Percentiles rank a stretch among this genome's conserved stretches.
phyloP scores from a whole-genome alignment of 1,140 invertebrate species.

The Patella vulgata region DNA sequence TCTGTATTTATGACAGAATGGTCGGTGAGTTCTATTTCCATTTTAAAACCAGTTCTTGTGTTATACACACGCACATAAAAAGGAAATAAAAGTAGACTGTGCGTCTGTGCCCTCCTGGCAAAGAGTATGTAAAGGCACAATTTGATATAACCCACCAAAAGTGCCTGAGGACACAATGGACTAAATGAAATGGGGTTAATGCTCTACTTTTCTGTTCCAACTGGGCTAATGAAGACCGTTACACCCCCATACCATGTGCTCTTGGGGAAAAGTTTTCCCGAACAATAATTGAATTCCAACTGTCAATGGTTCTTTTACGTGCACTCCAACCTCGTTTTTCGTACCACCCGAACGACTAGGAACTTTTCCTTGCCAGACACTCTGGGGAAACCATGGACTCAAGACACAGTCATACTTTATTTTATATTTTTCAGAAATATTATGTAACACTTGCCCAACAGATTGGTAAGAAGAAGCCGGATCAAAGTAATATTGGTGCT shows the following conservation, averaged over 20 bases:
- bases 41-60: background rate
- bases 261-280: too few relatives aligned
- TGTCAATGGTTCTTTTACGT: too few relatives aligned
- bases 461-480: conserved; percentile 38
- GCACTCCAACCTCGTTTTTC: too few relatives aligned
- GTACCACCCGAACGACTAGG: background rate
- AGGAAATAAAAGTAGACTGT: background rate
- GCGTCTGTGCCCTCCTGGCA: background rate
- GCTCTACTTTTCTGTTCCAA: conserved; percentile 2
- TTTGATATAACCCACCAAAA: background rate
- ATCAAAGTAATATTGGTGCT: conserved; percentile 41
- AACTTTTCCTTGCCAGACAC: background rate
- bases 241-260: too few relatives aligned
- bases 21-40: conserved; percentile 76
- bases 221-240: too few relatives aligned
- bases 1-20: conserved; percentile 87
- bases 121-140: background rate
- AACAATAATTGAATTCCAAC: too few relatives aligned
- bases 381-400: background rate
- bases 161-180: background rate
- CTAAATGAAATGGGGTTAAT: background rate
- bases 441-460: conserved; percentile 56
- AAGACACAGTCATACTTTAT: conserved; percentile 1
- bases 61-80: background rate
- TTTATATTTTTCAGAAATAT: conserved; percentile 53